phyloP scores from a whole-genome alignment of 2,888 invertebrate species.

The Stramonita haemastoma region DNA sequence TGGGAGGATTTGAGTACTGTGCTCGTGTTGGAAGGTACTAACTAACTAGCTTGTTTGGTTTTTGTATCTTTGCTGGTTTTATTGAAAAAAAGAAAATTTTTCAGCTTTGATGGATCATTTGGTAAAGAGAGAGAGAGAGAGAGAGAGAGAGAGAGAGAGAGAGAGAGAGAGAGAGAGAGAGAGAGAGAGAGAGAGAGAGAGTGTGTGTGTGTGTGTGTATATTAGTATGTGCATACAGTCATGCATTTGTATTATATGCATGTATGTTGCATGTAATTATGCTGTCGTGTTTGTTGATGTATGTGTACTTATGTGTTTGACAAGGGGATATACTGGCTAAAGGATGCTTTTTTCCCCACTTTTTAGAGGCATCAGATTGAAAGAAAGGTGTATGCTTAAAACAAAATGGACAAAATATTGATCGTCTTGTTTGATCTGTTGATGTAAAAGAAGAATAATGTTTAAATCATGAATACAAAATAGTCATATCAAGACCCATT shows the following conservation, averaged over 20 bases:
- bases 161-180: not conserved
- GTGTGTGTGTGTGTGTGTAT: slow-evolving; percentile 19
- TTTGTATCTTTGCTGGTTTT: not conserved
- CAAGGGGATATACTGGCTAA: too few relatives aligned
- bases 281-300: too few relatives aligned
- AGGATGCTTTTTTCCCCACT: too few relatives aligned
- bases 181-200: not conserved
- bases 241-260: not conserved
- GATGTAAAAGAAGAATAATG: too few relatives aligned
- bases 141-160: not conserved
- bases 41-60: slow-evolving; percentile 50
- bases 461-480: too few relatives aligned
- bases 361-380: too few relatives aligned
- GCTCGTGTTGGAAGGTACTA: slow-evolving; percentile 70
- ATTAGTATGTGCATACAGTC: not conserved
- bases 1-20: slow-evolving; percentile 73
- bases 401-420: too few relatives aligned
- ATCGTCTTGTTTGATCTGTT: too few relatives aligned
- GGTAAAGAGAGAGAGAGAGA: not conserved
- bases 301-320: too few relatives aligned
- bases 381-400: too few relatives aligned
- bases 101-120: not conserved
- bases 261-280: too few relatives aligned
- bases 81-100: not conserved
- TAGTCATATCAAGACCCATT: too few relatives aligned